Conservation (phyloP, 2,113 vertebrate genomes). For the Danionella cerebrum region DNA sequence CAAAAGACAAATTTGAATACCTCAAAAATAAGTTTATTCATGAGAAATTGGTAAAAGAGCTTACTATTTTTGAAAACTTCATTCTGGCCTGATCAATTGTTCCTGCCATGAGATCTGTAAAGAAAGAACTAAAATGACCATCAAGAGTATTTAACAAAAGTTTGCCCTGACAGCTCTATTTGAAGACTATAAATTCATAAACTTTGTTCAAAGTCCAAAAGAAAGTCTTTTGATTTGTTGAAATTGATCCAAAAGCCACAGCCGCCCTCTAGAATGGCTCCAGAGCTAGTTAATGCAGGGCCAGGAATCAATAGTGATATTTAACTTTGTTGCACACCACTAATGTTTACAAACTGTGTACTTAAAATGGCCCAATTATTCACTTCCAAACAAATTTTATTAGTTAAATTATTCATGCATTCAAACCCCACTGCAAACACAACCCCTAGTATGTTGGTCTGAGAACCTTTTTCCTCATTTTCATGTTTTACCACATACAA, state of each 20-base stretch:
- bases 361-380: too few relatives aligned
- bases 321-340: background rate
- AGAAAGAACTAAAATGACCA: background rate
- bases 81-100: conserved; percentile 74
- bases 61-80: conserved; percentile 74
- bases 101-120: conserved; percentile 28
- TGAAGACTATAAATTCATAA: background rate
- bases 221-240: background rate
- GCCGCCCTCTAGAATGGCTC: background rate
- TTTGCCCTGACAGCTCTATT: background rate
- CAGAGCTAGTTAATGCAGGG: background rate
- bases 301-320: background rate
- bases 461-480: too few relatives aligned
- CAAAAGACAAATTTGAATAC: conserved; percentile 52
- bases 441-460: too few relatives aligned
- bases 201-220: conserved; percentile 10
- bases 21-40: background rate
- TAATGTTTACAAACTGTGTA: background rate
- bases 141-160: background rate
- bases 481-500: too few relatives aligned
- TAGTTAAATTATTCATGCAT: too few relatives aligned
- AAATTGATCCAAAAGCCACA: background rate
- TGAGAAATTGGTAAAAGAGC: background rate
- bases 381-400: too few relatives aligned
- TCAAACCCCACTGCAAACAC: too few relatives aligned